Evolutionary conservation across 2,797 vertebrate species (phyloP).

Genomic region (Capromys pilorides): DNA sequence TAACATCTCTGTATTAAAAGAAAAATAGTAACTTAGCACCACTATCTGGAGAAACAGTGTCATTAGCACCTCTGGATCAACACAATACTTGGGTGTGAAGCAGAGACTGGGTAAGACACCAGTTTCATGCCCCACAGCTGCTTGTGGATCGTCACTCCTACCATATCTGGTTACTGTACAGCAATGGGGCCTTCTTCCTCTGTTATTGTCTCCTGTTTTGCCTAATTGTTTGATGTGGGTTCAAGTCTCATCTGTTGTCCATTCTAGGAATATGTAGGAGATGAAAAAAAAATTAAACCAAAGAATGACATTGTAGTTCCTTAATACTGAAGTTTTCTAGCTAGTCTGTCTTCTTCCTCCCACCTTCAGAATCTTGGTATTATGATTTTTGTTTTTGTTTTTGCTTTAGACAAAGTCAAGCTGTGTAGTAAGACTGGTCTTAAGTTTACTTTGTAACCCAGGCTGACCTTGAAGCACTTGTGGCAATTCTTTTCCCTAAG

Average conservation of each 20-base stretch:
- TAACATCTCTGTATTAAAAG: background rate
- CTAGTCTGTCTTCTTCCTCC: background rate
- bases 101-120: background rate
- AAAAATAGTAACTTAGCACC: background rate
- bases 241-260: background rate
- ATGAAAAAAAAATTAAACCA: background rate
- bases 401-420: background rate
- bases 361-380: background rate
- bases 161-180: background rate
- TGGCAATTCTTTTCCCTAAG: background rate
- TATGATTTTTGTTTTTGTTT: background rate
- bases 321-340: constrained; percentile 26
- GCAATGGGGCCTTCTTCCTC: background rate
- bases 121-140: background rate
- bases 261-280: background rate
- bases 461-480: background rate
- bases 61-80: background rate
- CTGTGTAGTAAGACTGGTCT: background rate
- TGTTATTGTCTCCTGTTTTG: background rate
- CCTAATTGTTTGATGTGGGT: background rate
- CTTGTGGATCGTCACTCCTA: background rate
- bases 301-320: background rate
- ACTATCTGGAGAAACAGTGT: background rate
- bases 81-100: background rate
- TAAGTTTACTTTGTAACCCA: background rate